Conservation (phyloP, 2,888 invertebrate genomes). For the Diaphora mendica region DNA sequence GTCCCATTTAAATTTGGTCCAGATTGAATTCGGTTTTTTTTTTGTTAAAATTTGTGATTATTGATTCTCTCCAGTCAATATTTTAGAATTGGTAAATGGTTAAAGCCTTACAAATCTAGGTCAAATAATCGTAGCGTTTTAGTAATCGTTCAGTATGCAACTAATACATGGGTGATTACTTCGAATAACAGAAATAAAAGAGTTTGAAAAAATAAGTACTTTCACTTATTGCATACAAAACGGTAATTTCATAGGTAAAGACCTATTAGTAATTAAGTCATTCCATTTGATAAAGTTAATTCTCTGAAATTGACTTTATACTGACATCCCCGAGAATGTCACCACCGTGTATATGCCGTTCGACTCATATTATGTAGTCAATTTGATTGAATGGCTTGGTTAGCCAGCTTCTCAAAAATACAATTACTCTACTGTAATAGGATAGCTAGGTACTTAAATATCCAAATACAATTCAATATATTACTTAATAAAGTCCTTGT, state of each 20-base stretch:
- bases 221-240: too few relatives aligned
- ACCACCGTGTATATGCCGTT: background rate
- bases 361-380: background rate
- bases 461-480: background rate
- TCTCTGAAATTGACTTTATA: background rate
- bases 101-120: background rate
- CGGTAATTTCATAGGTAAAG: too few relatives aligned
- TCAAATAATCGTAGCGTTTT: background rate
- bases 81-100: too few relatives aligned
- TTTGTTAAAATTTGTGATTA: too few relatives aligned
- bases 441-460: background rate
- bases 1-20: too few relatives aligned
- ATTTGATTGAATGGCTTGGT: background rate
- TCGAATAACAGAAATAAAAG: too few relatives aligned
- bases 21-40: too few relatives aligned
- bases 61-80: too few relatives aligned
- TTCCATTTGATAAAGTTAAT: background rate
- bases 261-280: too few relatives aligned
- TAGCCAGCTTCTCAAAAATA: background rate
- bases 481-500: background rate
- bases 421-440: background rate
- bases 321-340: background rate
- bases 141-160: background rate
- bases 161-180: too few relatives aligned
- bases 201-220: too few relatives aligned